phyloP scores from a whole-genome alignment of 2,888 invertebrate genomes.

The Tetragonisca angustula region DNA sequence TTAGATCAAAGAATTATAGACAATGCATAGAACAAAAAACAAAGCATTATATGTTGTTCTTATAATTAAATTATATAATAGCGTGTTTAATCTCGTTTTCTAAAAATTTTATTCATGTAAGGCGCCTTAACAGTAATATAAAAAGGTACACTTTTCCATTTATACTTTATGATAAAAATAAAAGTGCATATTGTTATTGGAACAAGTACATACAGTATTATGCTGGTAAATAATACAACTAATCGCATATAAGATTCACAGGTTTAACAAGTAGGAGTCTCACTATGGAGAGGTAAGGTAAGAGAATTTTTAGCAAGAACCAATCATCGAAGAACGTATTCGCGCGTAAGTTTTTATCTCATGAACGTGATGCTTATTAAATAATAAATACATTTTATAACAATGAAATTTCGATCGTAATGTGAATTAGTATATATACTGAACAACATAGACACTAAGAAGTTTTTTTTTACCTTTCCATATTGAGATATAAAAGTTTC shows the following conservation, averaged over 20 bases:
- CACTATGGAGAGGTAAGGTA: conserved; percentile 71
- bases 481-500: conserved; percentile 69
- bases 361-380: conserved; percentile 17
- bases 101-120: conserved; percentile 78
- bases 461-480: conserved; percentile 65
- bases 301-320: conserved; percentile 44
- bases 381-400: conserved; percentile 24
- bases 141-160: conserved; percentile 78
- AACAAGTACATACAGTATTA: conserved; percentile 77
- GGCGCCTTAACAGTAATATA: conserved; percentile 78
- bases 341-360: conserved; percentile 11
- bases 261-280: conserved; percentile 68
- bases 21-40: conserved; percentile 13
- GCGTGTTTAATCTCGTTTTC: conserved; percentile 62
- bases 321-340: conserved; percentile 32
- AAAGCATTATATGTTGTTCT: conserved; percentile 35
- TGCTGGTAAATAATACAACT: conserved; percentile 74
- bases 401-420: conserved; percentile 39
- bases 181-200: conserved; percentile 73
- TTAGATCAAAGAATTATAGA: conserved; percentile 1
- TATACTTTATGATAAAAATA: conserved; percentile 77
- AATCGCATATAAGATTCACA: conserved; percentile 71
- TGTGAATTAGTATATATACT: conserved; percentile 57
- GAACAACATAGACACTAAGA: conserved; percentile 55
- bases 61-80: conserved; percentile 45